These are phyloP conservation scores for Halichoerus grypus DNA, from an alignment of 2,113 vertebrate genomes.

Conservation along the genomic window DNA sequence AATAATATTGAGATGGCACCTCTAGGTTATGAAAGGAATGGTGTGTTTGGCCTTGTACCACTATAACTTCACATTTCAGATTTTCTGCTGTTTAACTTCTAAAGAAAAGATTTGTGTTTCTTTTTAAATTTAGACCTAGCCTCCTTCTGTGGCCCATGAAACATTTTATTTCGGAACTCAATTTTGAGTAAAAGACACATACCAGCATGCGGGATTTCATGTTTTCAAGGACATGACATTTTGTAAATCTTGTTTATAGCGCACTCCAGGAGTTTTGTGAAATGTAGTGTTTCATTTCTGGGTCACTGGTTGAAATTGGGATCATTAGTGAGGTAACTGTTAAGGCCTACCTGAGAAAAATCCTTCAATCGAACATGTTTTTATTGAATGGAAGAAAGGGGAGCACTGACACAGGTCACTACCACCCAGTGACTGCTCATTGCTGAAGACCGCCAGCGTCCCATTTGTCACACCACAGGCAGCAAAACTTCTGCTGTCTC, in stretches of 20 bases:
- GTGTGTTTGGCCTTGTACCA: neutral
- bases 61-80: neutral
- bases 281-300: slow-evolving; percentile 50
- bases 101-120: neutral
- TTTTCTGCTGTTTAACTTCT: neutral
- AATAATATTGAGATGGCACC: neutral
- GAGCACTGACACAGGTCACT: neutral
- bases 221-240: slow-evolving; percentile 56
- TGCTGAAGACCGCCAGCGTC: neutral
- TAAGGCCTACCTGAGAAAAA: neutral
- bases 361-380: neutral
- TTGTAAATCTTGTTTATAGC: slow-evolving; percentile 38
- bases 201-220: neutral
- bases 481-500: neutral
- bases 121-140: slow-evolving; percentile 13
- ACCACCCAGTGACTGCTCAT: neutral
- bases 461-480: neutral
- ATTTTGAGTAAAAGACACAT: slow-evolving; percentile 27
- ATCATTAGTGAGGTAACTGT: slow-evolving; percentile 45
- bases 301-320: slow-evolving; percentile 40
- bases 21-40: neutral
- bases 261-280: neutral
- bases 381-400: neutral
- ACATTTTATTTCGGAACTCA: slow-evolving; percentile 30
- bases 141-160: neutral